Conservation (phyloP, 2,113 vertebrate genomes). For the Tricholaema leucomelas region DNA sequence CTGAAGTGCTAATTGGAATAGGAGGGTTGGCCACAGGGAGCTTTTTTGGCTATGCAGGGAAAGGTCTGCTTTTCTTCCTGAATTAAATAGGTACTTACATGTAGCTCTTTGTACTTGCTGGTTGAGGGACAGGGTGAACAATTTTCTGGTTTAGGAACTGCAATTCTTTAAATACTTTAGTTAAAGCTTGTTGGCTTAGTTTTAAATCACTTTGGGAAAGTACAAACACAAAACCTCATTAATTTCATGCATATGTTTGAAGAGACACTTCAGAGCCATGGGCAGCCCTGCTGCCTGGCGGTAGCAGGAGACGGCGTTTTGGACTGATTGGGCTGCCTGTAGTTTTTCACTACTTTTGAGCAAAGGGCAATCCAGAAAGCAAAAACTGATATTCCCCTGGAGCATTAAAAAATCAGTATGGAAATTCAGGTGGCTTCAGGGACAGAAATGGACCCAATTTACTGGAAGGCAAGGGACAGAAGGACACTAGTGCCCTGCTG, state of each 20-base stretch:
- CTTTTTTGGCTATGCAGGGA: neutral
- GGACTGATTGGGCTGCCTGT: neutral
- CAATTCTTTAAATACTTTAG: neutral
- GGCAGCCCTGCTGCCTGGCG: neutral
- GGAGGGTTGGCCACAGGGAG: neutral
- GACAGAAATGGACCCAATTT: neutral
- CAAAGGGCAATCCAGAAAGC: neutral
- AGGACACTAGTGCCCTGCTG: neutral
- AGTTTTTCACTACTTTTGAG: neutral
- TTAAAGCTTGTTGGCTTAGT: neutral
- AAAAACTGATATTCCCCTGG: neutral
- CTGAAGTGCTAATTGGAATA: slow-evolving; percentile 25
- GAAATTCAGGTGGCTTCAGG: neutral
- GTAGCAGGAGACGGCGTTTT: neutral
- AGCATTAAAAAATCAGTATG: neutral
- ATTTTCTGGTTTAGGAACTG: slow-evolving; percentile 19
- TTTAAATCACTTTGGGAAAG: slow-evolving; percentile 8
- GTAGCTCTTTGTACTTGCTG: neutral
- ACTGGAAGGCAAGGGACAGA: neutral
- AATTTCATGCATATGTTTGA: neutral
- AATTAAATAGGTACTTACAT: neutral
- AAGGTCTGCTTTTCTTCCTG: slow-evolving; percentile 1
- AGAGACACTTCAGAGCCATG: neutral
- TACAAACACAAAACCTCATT: neutral
- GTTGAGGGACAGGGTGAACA: neutral